Conservation (phyloP, 2,797 vertebrate genomes). For the Channallabes apus region DNA sequence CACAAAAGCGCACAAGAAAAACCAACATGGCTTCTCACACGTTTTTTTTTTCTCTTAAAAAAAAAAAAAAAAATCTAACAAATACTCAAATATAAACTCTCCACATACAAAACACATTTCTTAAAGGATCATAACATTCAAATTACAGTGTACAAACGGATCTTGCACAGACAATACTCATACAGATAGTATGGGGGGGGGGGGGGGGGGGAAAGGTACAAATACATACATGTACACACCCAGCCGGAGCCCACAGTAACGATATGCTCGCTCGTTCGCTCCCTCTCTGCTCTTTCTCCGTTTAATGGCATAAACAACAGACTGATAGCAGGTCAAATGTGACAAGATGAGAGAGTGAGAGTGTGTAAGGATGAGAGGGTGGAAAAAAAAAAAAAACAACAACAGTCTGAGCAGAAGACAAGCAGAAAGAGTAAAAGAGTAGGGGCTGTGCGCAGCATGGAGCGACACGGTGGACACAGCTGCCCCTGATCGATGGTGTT, state of each 20-base stretch:
- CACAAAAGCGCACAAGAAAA: conserved; percentile 9
- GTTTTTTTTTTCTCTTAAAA: neutral
- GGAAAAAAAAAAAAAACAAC: neutral
- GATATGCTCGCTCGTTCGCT: conserved; percentile 57
- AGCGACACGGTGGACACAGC: conserved; percentile 48
- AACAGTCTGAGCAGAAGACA: conserved; percentile 15
- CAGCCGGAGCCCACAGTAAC: conserved; percentile 52
- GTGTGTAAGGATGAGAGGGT: conserved; percentile 14
- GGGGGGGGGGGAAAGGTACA: conserved; percentile 4
- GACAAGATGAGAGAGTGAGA: conserved; percentile 44
- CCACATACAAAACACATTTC: conserved; percentile 64
- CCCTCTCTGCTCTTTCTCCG: conserved; percentile 52
- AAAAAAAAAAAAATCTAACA: conserved; percentile 44
- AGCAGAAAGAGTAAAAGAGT: conserved; percentile 21
- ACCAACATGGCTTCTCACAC: conserved; percentile 12
- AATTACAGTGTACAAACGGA: conserved; percentile 65
- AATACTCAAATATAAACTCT: conserved; percentile 66
- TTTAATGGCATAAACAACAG: conserved; percentile 41
- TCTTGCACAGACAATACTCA: conserved; percentile 51
- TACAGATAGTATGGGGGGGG: conserved; percentile 31
- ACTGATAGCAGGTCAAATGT: conserved; percentile 27
- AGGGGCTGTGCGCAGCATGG: conserved; percentile 33
- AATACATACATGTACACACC: conserved; percentile 66
- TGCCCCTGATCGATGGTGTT: conserved; percentile 55
- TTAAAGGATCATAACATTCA: conserved; percentile 63